These are phyloP conservation scores for Cephus cinctus DNA, from an alignment of 1,140 invertebrate species.

Conservation along the genomic window DNA sequence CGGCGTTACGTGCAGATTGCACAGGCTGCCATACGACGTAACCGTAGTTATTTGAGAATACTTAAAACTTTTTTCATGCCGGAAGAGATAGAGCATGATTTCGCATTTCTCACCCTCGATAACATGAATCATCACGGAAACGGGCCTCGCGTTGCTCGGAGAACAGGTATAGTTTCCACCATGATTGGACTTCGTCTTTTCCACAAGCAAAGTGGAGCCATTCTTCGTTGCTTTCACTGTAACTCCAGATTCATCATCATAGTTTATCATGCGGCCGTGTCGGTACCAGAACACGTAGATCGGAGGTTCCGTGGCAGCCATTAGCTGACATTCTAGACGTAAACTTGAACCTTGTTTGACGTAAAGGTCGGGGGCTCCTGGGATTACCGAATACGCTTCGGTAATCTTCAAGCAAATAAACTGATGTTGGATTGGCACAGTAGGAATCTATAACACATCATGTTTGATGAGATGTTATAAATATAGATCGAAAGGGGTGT, in stretches of 20 bases:
- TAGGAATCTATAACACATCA: too few species aligned
- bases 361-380: slow-evolving; percentile 73
- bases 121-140: slow-evolving; percentile 70
- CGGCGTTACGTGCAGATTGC: too few species aligned
- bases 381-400: slow-evolving; percentile 74
- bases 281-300: slow-evolving; percentile 80
- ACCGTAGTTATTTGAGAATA: too few species aligned
- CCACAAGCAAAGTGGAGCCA: slow-evolving; percentile 58
- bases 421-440: slow-evolving; percentile 45
- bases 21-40: too few species aligned
- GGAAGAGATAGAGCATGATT: too few species aligned
- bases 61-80: too few species aligned
- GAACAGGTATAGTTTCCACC: slow-evolving; percentile 70
- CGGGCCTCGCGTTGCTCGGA: slow-evolving; percentile 67
- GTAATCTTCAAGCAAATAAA: slow-evolving; percentile 47
- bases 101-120: too few species aligned
- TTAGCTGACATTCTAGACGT: slow-evolving; percentile 69
- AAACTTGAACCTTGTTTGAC: slow-evolving; percentile 73
- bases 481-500: too few species aligned
- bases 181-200: slow-evolving; percentile 60
- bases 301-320: slow-evolving; percentile 71
- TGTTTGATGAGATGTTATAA: too few species aligned
- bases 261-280: slow-evolving; percentile 72
- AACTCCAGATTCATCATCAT: slow-evolving; percentile 60
- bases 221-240: slow-evolving; percentile 52